These are phyloP conservation scores for Zenarchopterus dispar DNA, from an alignment of 2,797 vertebrate species.

Conservation along the genomic window DNA sequence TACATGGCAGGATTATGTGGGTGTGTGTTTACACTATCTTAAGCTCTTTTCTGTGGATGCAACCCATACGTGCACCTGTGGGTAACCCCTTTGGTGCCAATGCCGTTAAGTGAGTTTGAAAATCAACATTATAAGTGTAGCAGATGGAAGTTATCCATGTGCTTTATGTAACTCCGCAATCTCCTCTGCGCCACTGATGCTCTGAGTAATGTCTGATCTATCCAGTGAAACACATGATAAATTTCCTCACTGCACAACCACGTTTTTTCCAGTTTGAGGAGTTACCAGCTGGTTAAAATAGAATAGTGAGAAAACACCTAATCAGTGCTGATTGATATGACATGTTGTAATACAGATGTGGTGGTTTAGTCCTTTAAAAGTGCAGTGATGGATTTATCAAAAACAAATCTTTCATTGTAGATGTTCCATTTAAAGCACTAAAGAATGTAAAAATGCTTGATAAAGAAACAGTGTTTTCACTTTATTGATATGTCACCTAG, in stretches of 20 bases:
- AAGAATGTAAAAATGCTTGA: too few relatives aligned
- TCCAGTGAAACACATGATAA: constrained; percentile 28
- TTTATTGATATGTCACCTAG: too few relatives aligned
- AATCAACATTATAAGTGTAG: background rate
- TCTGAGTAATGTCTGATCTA: constrained; percentile 18
- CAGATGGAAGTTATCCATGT: constrained; percentile 16
- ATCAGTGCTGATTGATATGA: constrained; percentile 30
- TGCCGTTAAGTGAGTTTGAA: background rate
- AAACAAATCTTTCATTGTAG: constrained; percentile 7
- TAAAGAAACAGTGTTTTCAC: too few relatives aligned
- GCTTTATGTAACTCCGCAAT: constrained; percentile 24
- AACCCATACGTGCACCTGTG: background rate
- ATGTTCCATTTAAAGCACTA: too few relatives aligned
- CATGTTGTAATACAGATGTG: constrained; percentile 23
- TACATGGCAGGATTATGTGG: constrained; percentile 4
- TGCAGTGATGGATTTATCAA: background rate
- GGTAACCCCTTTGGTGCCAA: constrained; percentile 9
- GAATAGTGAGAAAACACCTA: constrained; percentile 25
- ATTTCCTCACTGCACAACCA: constrained; percentile 16
- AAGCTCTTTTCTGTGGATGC: constrained; percentile 3
- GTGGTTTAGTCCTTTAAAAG: background rate
- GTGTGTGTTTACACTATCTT: constrained; percentile 4
- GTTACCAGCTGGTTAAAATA: constrained; percentile 23
- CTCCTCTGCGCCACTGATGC: constrained; percentile 20
- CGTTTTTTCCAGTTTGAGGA: background rate